Conservation (phyloP, 1,140 invertebrate species). For the Brachionus sp. region DNA sequence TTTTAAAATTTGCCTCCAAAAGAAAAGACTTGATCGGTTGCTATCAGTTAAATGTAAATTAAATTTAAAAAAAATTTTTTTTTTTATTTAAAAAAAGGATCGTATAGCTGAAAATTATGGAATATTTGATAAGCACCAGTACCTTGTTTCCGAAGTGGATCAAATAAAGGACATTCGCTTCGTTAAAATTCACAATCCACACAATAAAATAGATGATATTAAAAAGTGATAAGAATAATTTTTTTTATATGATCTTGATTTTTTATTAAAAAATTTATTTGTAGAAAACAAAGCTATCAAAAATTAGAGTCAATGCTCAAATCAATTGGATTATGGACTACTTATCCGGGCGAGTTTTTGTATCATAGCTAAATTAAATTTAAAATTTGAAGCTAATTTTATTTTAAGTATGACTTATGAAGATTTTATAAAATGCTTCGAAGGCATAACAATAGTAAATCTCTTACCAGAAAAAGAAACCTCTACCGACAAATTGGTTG, state of each 20-base stretch:
- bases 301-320: slow-evolving; percentile 7
- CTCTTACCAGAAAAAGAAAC: slow-evolving; percentile 18
- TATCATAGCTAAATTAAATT: not conserved
- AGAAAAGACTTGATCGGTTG: slow-evolving; percentile 27
- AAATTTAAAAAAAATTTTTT: not conserved
- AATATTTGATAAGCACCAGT: slow-evolving; percentile 13
- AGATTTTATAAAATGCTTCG: slow-evolving; percentile 31
- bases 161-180: not conserved
- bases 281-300: not conserved
- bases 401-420: slow-evolving; percentile 18
- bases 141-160: slow-evolving; percentile 14
- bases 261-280: not conserved
- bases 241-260: not conserved
- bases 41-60: not conserved
- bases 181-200: slow-evolving; percentile 34
- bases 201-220: slow-evolving; percentile 25
- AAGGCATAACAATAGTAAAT: slow-evolving; percentile 21
- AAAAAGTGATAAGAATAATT: not conserved
- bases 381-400: not conserved
- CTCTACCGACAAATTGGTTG: not conserved
- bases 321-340: slow-evolving; percentile 9
- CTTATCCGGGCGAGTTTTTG: slow-evolving; percentile 44
- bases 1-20: not conserved
- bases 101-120: not conserved
- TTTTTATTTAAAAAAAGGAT: not conserved